Conservation (phyloP, 2,888 invertebrate species). For the Noctuana brunneofusca region DNA sequence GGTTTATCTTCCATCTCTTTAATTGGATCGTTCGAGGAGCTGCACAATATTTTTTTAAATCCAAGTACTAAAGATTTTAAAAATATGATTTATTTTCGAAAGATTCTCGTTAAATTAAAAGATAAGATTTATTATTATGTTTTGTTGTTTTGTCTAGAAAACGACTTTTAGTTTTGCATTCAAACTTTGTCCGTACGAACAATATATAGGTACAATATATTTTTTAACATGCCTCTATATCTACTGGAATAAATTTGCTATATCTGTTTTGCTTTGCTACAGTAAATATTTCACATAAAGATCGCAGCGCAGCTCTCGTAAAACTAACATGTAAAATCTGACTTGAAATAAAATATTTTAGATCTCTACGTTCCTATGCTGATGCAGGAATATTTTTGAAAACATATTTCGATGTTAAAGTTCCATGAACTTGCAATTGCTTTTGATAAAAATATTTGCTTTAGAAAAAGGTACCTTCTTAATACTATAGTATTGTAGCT, state of each 20-base stretch:
- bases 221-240: too few species aligned
- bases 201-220: too few species aligned
- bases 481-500: too few species aligned
- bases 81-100: neutral
- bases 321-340: slow-evolving; percentile 34
- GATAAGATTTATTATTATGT: neutral
- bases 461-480: neutral
- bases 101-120: neutral
- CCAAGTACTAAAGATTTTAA: neutral
- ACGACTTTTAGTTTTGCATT: too few species aligned
- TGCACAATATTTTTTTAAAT: neutral
- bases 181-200: too few species aligned
- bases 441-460: neutral
- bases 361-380: slow-evolving; percentile 23
- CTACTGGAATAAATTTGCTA: too few species aligned
- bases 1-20: slow-evolving; percentile 18
- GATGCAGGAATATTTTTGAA: slow-evolving; percentile 18
- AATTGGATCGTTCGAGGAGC: slow-evolving; percentile 9
- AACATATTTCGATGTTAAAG: neutral
- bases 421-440: slow-evolving; percentile 18
- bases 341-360: slow-evolving; percentile 29
- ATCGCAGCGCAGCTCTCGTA: slow-evolving; percentile 3
- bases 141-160: too few species aligned
- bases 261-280: neutral
- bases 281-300: slow-evolving; percentile 19